phyloP scores from a whole-genome alignment of 1,140 invertebrate species.

The Macrobrachium nipponense region DNA sequence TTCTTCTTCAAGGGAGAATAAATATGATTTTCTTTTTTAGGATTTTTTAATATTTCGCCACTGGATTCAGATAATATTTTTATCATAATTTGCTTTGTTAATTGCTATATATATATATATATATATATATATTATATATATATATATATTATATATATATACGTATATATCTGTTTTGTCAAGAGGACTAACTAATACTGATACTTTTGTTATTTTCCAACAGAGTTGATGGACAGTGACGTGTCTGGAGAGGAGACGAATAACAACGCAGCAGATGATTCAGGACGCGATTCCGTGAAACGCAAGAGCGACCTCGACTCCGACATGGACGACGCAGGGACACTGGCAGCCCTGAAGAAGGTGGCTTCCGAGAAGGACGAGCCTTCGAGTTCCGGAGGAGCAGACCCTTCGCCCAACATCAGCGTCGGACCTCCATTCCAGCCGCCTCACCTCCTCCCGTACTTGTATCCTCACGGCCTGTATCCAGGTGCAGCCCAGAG shows the following conservation, averaged over 20 bases:
- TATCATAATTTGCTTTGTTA: background rate
- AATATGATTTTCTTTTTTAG: too few species aligned
- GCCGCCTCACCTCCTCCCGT: constrained; percentile 82
- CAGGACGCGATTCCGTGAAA: constrained; percentile 59
- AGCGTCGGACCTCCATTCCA: constrained; percentile 89
- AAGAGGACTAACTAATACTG: background rate
- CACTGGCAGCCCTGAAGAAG: constrained; percentile 60
- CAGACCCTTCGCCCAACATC: constrained; percentile 74
- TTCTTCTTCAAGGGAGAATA: too few species aligned
- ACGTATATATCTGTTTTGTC: too few species aligned
- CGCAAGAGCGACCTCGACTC: constrained; percentile 61
- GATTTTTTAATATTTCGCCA: too few species aligned
- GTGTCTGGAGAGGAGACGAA: constrained; percentile 63
- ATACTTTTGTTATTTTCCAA: background rate
- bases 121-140: too few species aligned
- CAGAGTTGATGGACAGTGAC: constrained; percentile 63
- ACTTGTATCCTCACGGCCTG: constrained; percentile 85
- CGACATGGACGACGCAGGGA: constrained; percentile 59
- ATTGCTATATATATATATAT: background rate
- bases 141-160: too few species aligned
- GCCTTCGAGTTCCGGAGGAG: constrained; percentile 42
- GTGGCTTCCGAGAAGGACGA: constrained; percentile 61
- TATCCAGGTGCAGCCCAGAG: constrained; percentile 74
- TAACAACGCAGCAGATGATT: constrained; percentile 62
- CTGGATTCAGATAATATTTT: too few species aligned